phyloP scores from a whole-genome alignment of 2,797 vertebrate species.

The Sphenodon punctatus region DNA sequence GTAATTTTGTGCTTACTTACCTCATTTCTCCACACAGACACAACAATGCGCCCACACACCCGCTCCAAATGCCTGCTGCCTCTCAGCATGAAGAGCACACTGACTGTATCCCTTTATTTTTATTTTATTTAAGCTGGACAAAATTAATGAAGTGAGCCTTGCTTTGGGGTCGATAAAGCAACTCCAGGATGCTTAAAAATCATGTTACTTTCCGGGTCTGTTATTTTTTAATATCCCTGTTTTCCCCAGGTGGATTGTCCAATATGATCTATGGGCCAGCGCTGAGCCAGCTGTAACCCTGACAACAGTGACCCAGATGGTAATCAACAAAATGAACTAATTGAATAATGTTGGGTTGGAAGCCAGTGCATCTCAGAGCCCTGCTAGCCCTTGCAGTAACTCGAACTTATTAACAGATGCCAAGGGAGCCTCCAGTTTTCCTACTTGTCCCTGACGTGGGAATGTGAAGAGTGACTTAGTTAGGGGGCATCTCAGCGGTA shows the following conservation, averaged over 20 bases:
- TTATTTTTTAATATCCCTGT: conserved; percentile 20
- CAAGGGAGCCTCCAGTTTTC: not conserved
- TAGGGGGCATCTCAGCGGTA: not conserved
- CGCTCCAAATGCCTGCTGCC: too few relatives aligned
- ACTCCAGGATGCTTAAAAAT: conserved; percentile 26
- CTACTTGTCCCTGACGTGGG: not conserved
- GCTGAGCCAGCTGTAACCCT: conserved; percentile 31
- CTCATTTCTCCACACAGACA: too few relatives aligned
- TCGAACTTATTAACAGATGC: not conserved
- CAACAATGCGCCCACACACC: too few relatives aligned
- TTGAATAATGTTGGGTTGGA: conserved; percentile 23
- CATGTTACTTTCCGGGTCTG: not conserved
- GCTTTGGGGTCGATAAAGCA: not conserved
- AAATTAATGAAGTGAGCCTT: conserved; percentile 16
- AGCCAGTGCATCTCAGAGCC: not conserved
- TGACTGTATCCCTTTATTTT: not conserved
- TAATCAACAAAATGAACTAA: conserved; percentile 38
- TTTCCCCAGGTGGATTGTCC: conserved; percentile 38
- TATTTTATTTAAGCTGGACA: not conserved
- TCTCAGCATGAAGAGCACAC: rapidly evolving
- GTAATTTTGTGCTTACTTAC: not conserved
- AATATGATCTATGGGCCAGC: conserved; percentile 11
- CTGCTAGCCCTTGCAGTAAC: not conserved
- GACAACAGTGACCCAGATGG: conserved; percentile 43
- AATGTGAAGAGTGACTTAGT: not conserved